Conservation (phyloP, 2,797 vertebrate species). For the Sparus aurata region DNA sequence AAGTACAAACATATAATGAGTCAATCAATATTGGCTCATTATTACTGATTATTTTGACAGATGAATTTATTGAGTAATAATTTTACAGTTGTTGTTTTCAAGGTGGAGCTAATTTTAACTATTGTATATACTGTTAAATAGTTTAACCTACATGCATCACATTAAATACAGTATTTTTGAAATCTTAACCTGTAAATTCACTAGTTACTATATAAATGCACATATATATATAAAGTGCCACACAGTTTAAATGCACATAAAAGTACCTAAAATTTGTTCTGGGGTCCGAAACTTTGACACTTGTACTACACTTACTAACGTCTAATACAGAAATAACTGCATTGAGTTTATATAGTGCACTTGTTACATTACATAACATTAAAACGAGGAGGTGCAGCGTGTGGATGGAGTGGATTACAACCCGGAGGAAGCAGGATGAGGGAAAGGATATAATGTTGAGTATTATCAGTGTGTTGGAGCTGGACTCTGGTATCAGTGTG, state of each 20-base stretch:
- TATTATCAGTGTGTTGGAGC: slow-evolving; percentile 44
- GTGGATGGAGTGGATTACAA: neutral
- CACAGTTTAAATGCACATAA: neutral
- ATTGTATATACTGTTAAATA: neutral
- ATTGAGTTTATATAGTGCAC: neutral
- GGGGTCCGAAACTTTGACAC: neutral
- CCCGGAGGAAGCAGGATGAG: slow-evolving; percentile 28
- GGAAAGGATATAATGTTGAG: slow-evolving; percentile 44
- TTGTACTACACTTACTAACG: neutral
- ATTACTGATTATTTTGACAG: neutral
- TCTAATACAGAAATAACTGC: neutral
- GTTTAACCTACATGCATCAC: neutral
- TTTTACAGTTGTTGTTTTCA: neutral
- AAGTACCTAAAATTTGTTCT: neutral
- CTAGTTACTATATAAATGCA: neutral
- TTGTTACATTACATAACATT: neutral
- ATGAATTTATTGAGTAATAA: no score
- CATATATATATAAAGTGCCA: neutral
- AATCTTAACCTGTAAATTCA: slow-evolving; percentile 2
- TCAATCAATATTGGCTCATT: neutral
- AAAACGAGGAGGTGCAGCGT: neutral
- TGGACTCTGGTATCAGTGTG: slow-evolving; percentile 57
- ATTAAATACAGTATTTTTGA: neutral
- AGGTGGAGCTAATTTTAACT: neutral
- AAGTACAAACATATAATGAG: neutral